Percentiles rank a stretch among this genome's conserved stretches.
phyloP scores from a whole-genome alignment of 2,888 invertebrate species.

The Trisateles emortualis region DNA sequence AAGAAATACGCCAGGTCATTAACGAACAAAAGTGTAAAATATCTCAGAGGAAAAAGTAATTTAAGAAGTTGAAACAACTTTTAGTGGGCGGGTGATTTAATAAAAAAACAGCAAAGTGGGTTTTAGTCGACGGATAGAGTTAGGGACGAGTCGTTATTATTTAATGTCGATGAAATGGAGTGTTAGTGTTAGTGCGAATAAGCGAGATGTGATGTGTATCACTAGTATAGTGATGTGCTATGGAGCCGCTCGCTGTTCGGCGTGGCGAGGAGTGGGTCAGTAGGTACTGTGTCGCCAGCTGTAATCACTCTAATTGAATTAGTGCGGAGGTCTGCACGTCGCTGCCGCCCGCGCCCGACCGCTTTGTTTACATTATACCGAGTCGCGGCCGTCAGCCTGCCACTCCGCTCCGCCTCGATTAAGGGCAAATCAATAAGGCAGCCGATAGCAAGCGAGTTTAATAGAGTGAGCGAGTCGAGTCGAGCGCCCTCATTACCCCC shows the following conservation, averaged over 20 bases:
- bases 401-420: constrained; percentile 77
- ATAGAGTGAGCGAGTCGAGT: constrained; percentile 85
- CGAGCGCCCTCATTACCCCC: constrained; percentile 86
- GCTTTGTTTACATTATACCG: constrained; percentile 78
- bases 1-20: constrained; percentile 13
- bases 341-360: constrained; percentile 56
- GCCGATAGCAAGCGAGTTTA: constrained; percentile 84
- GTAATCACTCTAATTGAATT: constrained; percentile 81
- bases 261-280: constrained; percentile 36
- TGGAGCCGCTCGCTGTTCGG: constrained; percentile 22
- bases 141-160: constrained; percentile 8
- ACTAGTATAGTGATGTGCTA: constrained; percentile 4
- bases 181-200: background rate
- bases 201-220: background rate
- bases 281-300: constrained; percentile 47
- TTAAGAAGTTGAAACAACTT: constrained; percentile 34
- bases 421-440: constrained; percentile 86
- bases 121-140: constrained; percentile 9
- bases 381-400: constrained; percentile 58
- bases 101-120: constrained; percentile 14
- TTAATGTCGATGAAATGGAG: constrained; percentile 6
- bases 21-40: constrained; percentile 23
- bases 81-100: constrained; percentile 18
- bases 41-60: constrained; percentile 37
- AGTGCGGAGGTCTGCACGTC: constrained; percentile 63